Conservation (phyloP, 2,888 invertebrate genomes). For the Alloscopus bannaensis region DNA sequence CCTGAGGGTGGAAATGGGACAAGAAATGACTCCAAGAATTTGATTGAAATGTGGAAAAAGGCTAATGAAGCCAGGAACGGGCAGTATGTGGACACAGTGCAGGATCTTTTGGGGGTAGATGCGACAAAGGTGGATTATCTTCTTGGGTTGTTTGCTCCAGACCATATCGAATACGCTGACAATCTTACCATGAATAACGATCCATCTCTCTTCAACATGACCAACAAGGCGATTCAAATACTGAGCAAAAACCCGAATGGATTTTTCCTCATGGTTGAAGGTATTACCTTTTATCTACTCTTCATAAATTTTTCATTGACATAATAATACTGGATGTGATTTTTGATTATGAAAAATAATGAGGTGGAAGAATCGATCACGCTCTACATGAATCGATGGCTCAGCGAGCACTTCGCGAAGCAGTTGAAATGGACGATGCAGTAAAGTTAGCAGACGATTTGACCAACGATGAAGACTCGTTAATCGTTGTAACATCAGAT, state of each 20-base stretch:
- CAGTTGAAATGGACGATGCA: conserved; percentile 85
- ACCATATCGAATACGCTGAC: conserved; percentile 63
- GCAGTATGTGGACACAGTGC: conserved; percentile 79
- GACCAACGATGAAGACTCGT: conserved; percentile 82
- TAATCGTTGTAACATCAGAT: conserved; percentile 87
- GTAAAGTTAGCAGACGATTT: conserved; percentile 80
- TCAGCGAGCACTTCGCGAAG: conserved; percentile 79
- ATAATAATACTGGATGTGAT: too few relatives aligned
- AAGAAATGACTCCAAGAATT: conserved; percentile 81
- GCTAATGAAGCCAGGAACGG: conserved; percentile 51
- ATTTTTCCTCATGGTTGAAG: conserved; percentile 86
- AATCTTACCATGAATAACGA: conserved; percentile 74
- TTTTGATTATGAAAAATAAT: too few relatives aligned
- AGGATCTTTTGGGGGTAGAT: conserved; percentile 78
- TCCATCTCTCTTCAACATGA: conserved; percentile 88
- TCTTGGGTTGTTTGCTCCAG: conserved; percentile 78
- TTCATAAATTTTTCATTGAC: too few relatives aligned
- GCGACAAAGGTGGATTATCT: conserved; percentile 80
- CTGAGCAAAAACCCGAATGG: conserved; percentile 82
- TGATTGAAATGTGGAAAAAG: conserved; percentile 81
- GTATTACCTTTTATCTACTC: conserved; percentile 74
- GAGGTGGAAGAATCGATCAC: conserved; percentile 77
- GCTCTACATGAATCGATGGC: conserved; percentile 83
- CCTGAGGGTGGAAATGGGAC: conserved; percentile 74
- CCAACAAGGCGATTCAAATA: conserved; percentile 83